Base-by-base conservation (phyloP, 2,797 vertebrate genomes). In the Diceros bicornis region DNA sequence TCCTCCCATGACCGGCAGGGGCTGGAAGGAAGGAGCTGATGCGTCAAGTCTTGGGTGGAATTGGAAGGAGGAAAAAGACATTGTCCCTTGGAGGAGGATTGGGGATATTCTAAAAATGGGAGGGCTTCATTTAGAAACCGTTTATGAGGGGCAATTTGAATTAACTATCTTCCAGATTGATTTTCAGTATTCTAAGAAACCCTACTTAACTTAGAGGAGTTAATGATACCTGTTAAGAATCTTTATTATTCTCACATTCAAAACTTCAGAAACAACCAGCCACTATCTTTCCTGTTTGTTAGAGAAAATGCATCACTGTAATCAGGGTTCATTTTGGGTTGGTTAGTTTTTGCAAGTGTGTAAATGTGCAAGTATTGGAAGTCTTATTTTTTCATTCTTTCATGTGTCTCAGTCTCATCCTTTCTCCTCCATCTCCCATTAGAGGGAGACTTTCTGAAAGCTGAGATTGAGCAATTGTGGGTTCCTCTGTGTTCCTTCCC, bases 331-430 rank as follows among this genome's bases (percentile, higher is more conserved):
- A 9, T 20, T 18, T 55, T 41, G 18, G 50, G 21, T 5, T 14
- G 34, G 4, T 20, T 66, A 3, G 57, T 41, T 50, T 17, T 21
- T 20, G 27, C 12, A 34, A n/a, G 27, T 27, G 4, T 14, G 0
- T 5, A 3, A 3, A 1, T 0, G 2, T 1, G 25, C 6, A 0
- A 11, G 34, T 47, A 1, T 37, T 37, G 4, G 27, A 16, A 68
- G 23, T 13, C 61, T 23, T 14, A 0, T 17, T 41, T 32, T 44
- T 64, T 17, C 62, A 16, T 61, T 21, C 59, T 20, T 61, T 20
- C 4, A 0, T 5, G 0, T 0, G 1, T 13, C 8, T 61, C 18
- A 5, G 2, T 18, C 52, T 21, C 29, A 11, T 59, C 44, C 55
- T 82, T 62, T 50, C 71, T 84, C 23, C 6, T 44, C 32, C 4